These are phyloP conservation scores for Halictus ligatus DNA, from an alignment of 2,888 invertebrate genomes.

Conservation along the genomic window DNA sequence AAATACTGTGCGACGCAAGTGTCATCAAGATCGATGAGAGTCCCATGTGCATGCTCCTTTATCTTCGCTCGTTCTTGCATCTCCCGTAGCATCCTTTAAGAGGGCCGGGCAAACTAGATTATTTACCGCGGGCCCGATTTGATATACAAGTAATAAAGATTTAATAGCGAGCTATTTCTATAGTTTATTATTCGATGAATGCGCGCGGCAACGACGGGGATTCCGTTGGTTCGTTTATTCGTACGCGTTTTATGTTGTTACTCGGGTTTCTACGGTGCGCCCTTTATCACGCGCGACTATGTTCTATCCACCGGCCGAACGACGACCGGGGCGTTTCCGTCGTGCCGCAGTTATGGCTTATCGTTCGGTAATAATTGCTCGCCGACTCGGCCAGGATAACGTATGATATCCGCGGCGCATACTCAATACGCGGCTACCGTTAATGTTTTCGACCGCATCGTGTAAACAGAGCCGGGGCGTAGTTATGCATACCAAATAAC, in stretches of 20 bases:
- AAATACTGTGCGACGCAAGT: neutral
- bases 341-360: slow-evolving; percentile 49
- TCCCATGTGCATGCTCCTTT: neutral
- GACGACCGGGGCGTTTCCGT: slow-evolving; percentile 42
- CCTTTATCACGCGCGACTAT: slow-evolving; percentile 40
- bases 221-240: slow-evolving; percentile 18
- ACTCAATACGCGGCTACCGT: slow-evolving; percentile 36
- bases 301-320: slow-evolving; percentile 31
- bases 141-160: slow-evolving; percentile 55
- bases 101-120: slow-evolving; percentile 24
- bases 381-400: slow-evolving; percentile 35
- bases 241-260: slow-evolving; percentile 33
- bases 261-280: slow-evolving; percentile 15
- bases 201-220: slow-evolving; percentile 26
- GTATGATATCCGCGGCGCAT: slow-evolving; percentile 35
- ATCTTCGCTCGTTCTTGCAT: neutral
- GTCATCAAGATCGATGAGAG: neutral
- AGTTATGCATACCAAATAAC: neutral
- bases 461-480: neutral
- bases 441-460: slow-evolving; percentile 20
- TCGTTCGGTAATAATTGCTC: slow-evolving; percentile 57
- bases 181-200: slow-evolving; percentile 42
- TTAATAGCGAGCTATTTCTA: slow-evolving; percentile 52
- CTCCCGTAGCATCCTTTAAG: neutral
- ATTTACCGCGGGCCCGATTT: slow-evolving; percentile 31